Conservation (phyloP, 37 sponge, comb jelly and placozoan genomes). For the Aphrocallistes beatrix region DNA sequence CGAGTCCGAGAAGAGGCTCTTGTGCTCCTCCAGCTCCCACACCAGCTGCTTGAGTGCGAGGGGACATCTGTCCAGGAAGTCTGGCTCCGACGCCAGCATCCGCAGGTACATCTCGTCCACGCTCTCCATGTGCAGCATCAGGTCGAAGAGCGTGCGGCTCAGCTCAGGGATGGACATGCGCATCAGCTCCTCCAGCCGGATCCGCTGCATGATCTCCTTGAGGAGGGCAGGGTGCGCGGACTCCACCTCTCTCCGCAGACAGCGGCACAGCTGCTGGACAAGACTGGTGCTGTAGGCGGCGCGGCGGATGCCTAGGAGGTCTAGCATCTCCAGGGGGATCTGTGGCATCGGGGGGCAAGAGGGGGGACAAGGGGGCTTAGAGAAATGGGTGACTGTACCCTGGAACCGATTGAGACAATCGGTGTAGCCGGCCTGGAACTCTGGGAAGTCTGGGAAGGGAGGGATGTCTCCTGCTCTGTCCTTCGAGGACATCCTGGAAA, state of each 20-base stretch:
- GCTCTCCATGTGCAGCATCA: constrained; percentile 18
- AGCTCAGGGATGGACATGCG: constrained; percentile 23
- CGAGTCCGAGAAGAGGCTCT: constrained; percentile 81
- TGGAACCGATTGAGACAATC: not conserved
- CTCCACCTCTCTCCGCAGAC: constrained; percentile 35
- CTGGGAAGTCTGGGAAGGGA: not conserved
- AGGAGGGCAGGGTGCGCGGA: constrained; percentile 38
- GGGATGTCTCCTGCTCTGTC: not conserved
- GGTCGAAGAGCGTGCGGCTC: constrained; percentile 13
- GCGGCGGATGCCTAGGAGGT: constrained; percentile 62
- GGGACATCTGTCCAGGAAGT: constrained; percentile 49
- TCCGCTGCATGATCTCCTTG: constrained; percentile 40
- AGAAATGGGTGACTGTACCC: not conserved
- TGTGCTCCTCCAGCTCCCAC: constrained; percentile 79
- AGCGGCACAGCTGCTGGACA: constrained; percentile 33
- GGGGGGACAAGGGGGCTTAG: not conserved
- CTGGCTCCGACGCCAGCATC: constrained; percentile 38
- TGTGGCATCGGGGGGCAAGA: not conserved
- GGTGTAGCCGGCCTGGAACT: not conserved
- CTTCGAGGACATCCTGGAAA: not conserved
- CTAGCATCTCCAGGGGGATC: constrained; percentile 65
- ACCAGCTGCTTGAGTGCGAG: constrained; percentile 62
- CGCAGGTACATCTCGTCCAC: constrained; percentile 41
- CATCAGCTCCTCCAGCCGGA: constrained; percentile 22
- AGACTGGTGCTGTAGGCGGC: constrained; percentile 51